Conservation (phyloP, 2,888 invertebrate genomes). For the Polydrusus tereticollis region DNA sequence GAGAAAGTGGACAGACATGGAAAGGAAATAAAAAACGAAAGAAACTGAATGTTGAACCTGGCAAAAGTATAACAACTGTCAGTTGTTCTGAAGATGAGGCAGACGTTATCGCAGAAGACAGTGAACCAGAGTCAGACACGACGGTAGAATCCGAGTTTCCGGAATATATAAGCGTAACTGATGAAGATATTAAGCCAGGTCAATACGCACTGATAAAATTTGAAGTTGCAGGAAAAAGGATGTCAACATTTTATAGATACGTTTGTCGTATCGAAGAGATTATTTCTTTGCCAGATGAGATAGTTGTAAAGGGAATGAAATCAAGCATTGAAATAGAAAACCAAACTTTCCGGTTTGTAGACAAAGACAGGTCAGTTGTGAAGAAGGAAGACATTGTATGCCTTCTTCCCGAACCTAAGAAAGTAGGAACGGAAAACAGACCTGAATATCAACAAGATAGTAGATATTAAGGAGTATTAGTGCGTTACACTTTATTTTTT, state of each 20-base stretch:
- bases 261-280: no score
- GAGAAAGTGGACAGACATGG: conserved; percentile 14
- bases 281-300: not conserved
- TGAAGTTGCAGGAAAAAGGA: conserved; percentile 7
- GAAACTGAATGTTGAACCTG: conserved; percentile 10
- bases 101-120: not conserved
- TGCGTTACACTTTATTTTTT: conserved; percentile 8
- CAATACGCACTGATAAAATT: conserved; percentile 11
- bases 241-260: conserved; percentile 15
- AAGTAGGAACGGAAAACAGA: conserved; percentile 1
- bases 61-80: no score
- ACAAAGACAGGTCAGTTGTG: conserved; percentile 8
- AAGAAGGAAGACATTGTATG: conserved; percentile 2
- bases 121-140: conserved; percentile 1
- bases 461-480: conserved; percentile 1
- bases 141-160: conserved; percentile 7
- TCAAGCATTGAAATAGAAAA: not conserved
- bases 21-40: not conserved
- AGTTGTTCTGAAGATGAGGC: no score
- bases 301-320: conserved; percentile 11
- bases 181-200: conserved; percentile 13
- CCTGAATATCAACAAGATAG: not conserved
- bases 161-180: conserved; percentile 8
- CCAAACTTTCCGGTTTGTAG: not conserved
- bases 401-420: conserved; percentile 9